A percentile compares a stretch with the other conserved stretches of the same genome.
Evolutionary conservation across 2,797 vertebrate species (phyloP).

Genomic region (Huso huso): DNA sequence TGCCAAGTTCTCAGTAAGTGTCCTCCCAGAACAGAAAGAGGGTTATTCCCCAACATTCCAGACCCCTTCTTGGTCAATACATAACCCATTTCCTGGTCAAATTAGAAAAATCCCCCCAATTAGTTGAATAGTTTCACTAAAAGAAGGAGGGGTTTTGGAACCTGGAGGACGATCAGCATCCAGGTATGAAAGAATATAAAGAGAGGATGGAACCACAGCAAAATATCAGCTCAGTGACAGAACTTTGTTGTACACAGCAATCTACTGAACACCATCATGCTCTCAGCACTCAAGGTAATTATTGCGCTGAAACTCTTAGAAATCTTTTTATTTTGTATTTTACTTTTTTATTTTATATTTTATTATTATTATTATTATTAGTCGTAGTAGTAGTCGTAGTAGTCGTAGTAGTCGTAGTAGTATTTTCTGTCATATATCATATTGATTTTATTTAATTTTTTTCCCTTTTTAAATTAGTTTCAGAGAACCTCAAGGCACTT

Average conservation of each 20-base stretch:
- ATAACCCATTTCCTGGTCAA: not conserved
- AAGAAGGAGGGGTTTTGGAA: too few species aligned
- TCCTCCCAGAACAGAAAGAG: too few species aligned
- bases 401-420: too few species aligned
- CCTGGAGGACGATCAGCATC: not conserved
- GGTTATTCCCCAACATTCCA: too few species aligned
- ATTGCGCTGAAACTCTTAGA: constrained; percentile 4
- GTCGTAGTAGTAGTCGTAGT: too few species aligned
- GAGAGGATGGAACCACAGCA: constrained; percentile 10
- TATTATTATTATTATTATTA: too few species aligned
- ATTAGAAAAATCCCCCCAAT: constrained; percentile 8
- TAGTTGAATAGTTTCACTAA: not conserved
- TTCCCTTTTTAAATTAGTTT: too few species aligned
- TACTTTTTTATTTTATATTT: constrained; percentile 9
- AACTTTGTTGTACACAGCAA: constrained; percentile 3
- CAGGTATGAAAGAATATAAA: not conserved
- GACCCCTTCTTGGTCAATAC: too few species aligned
- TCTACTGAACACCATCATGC: constrained; percentile 39
- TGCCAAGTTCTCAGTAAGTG: too few species aligned
- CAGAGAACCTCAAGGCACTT: constrained; percentile 37
- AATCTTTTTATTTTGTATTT: too few species aligned
- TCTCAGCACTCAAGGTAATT: constrained; percentile 42
- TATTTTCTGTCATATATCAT: too few species aligned
- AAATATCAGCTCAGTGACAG: constrained; percentile 4
- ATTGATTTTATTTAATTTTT: too few species aligned